Evolutionary conservation across 2,113 vertebrate genomes (phyloP).

Genomic region (Eulemur macaco): DNA sequence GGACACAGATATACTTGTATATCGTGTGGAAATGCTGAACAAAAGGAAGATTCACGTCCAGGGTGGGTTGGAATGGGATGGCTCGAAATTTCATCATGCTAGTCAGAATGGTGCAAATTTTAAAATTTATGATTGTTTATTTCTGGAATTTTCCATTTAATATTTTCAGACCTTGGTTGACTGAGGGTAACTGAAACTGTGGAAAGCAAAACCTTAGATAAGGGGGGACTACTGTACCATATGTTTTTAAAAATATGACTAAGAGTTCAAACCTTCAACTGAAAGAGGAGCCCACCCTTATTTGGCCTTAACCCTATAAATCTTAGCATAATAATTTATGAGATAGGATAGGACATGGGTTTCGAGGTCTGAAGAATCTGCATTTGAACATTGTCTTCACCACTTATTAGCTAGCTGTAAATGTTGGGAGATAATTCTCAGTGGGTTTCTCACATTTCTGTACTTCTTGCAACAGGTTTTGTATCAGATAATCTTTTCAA

Average conservation of each 20-base stretch:
- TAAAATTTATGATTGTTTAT: neutral
- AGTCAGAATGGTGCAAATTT: neutral
- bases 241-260: neutral
- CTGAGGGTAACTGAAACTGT: neutral
- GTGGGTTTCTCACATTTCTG: neutral
- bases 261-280: neutral
- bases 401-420: neutral
- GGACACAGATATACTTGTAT: neutral
- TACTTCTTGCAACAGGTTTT: neutral
- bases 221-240: neutral
- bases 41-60: neutral
- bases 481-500: slow-evolving; percentile 2
- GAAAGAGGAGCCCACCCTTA: neutral
- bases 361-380: neutral
- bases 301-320: neutral
- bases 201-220: neutral
- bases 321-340: neutral
- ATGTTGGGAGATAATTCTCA: neutral
- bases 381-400: neutral
- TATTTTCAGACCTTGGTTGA: neutral
- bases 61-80: neutral
- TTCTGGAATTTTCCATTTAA: neutral
- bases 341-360: neutral
- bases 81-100: neutral
- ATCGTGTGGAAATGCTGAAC: neutral